phyloP scores from a whole-genome alignment of 2,888 invertebrate genomes.

The Microctonus aethiopoides region DNA sequence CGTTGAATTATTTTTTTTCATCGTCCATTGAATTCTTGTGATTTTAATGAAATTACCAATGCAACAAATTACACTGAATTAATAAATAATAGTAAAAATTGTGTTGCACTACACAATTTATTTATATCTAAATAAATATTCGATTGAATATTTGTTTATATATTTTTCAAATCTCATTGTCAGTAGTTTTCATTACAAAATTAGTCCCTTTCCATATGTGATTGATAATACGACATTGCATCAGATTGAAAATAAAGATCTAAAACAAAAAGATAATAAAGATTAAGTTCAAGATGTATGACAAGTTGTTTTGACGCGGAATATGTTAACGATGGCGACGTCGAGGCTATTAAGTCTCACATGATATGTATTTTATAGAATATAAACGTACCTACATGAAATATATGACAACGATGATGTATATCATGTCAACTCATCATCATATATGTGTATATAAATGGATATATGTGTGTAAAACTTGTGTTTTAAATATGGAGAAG shows the following conservation, averaged over 20 bases:
- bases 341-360: conserved; percentile 31
- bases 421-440: neutral
- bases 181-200: no score
- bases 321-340: conserved; percentile 37
- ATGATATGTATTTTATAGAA: no score
- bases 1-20: neutral
- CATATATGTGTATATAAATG: no score
- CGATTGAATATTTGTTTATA: neutral
- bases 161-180: conserved; percentile 8
- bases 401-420: neutral
- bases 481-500: neutral
- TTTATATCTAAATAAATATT: neutral
- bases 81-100: no score
- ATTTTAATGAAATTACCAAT: no score
- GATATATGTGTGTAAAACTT: conserved; percentile 2
- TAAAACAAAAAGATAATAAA: neutral
- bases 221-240: no score
- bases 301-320: conserved; percentile 37
- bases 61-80: no score
- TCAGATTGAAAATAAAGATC: no score
- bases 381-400: no score
- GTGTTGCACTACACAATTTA: neutral
- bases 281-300: conserved; percentile 10
- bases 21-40: neutral
- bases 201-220: no score